These are phyloP conservation scores for Limnephilus lunatus DNA, from an alignment of 2,888 invertebrate species.

Conservation along the genomic window DNA sequence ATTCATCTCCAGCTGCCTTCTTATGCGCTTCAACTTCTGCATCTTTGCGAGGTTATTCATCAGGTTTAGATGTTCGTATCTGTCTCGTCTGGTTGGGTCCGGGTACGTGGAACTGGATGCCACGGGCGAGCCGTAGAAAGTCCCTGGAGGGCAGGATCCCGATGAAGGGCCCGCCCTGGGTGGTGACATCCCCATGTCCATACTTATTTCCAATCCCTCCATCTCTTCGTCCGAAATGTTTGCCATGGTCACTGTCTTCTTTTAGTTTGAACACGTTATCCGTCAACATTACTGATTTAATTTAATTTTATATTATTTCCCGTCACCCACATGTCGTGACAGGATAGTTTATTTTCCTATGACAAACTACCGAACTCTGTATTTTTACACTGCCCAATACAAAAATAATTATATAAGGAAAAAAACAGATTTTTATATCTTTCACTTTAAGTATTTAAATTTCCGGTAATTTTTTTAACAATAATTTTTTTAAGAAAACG, in stretches of 20 bases:
- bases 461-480: not conserved
- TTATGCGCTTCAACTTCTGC: not conserved
- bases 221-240: not conserved
- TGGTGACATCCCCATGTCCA: not conserved
- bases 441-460: not conserved
- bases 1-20: slow-evolving; percentile 10
- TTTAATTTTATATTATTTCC: not conserved
- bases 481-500: not conserved
- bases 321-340: not conserved
- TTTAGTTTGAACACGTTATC: not conserved
- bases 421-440: not conserved
- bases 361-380: not conserved
- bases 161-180: not conserved
- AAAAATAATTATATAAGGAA: not conserved
- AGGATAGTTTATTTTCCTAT: not conserved
- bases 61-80: not conserved
- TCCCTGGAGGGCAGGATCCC: not conserved
- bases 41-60: not conserved
- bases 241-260: not conserved
- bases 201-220: not conserved
- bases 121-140: not conserved
- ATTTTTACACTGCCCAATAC: not conserved
- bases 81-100: not conserved
- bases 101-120: not conserved
- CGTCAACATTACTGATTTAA: not conserved